Evolutionary conservation across 2,888 invertebrate species (phyloP), one percentile per base, ranked within the genome.

Genomic region (Podotricha telesiphe): DNA sequence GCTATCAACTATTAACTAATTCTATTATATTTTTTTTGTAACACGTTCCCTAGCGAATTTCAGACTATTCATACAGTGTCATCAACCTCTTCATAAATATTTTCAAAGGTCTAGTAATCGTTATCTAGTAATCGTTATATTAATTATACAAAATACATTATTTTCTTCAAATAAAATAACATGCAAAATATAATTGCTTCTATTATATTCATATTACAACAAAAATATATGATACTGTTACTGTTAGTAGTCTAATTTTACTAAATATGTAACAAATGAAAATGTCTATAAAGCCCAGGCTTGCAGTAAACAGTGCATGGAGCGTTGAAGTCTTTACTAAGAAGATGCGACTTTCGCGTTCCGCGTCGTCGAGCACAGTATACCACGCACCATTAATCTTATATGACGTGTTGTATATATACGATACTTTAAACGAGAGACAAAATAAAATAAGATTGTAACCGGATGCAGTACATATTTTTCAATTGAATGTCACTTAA

Each of bases 341-440:
- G 68, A 70, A 68, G 59, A 63, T 75, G 80, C 82, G 79, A 89
- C 90, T 91, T 91, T 91, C 91, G 84, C 87, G 89, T 88, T 85
- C 82, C 80, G 82, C 87, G 78, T 80, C 80, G 86, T 73, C 79
- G 85, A 77, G 68, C 55, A 11, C 71, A 80, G 79, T 85, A 82
- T 84, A 70, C 13, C 72, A 76, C 71, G 76, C 74, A 67, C 70
- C 74, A 75, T 75, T 73, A 72, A 64, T 64, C 72, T 56, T 63
- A 62, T 63, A 63, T 73, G 68, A 67, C 59, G 47, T 53, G 67
- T 61, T 53, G 28, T 51, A 50, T 59, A 13, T 51, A 28, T 40
- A 13, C 48, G 22, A 13, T 42, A 13, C 13, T 42, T 42, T 58
- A 56, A 56, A 17, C 34, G 34, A 37, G 20, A 50, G 17, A 50